These are phyloP conservation scores for Pachyramphus minor DNA, from an alignment of 2,113 vertebrate genomes.

Conservation along the genomic window DNA sequence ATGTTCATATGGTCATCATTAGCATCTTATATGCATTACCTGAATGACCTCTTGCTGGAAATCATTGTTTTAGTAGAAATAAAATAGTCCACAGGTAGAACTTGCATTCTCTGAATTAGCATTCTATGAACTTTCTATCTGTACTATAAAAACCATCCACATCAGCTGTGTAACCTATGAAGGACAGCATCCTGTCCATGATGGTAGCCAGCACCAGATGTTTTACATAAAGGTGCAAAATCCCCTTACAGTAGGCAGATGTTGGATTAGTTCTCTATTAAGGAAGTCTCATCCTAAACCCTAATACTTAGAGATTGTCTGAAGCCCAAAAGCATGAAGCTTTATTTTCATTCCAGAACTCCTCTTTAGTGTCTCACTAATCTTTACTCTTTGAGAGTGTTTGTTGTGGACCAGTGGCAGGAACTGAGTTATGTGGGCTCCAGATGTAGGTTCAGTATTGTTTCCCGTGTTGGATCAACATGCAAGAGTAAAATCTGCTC, in stretches of 20 bases:
- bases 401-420: background rate
- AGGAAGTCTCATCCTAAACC: background rate
- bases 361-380: background rate
- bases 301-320: background rate
- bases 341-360: conserved; percentile 8
- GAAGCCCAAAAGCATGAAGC: background rate
- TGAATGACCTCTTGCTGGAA: background rate
- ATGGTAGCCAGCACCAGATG: conserved; percentile 23
- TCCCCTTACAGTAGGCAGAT: background rate
- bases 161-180: background rate
- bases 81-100: conserved; percentile 1
- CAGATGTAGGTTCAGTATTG: background rate
- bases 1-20: background rate
- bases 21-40: background rate
- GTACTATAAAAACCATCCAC: background rate
- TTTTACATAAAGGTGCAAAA: conserved; percentile 43
- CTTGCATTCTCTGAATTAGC: background rate
- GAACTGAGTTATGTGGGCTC: background rate
- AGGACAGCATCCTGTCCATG: background rate
- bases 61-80: background rate
- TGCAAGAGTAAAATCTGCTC: background rate
- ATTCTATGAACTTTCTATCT: background rate
- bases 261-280: conserved; percentile 22
- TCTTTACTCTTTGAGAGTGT: background rate
- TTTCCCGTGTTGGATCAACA: background rate